Conservation (phyloP, 2,797 vertebrate genomes). For the Urosaurus nigricauda region DNA sequence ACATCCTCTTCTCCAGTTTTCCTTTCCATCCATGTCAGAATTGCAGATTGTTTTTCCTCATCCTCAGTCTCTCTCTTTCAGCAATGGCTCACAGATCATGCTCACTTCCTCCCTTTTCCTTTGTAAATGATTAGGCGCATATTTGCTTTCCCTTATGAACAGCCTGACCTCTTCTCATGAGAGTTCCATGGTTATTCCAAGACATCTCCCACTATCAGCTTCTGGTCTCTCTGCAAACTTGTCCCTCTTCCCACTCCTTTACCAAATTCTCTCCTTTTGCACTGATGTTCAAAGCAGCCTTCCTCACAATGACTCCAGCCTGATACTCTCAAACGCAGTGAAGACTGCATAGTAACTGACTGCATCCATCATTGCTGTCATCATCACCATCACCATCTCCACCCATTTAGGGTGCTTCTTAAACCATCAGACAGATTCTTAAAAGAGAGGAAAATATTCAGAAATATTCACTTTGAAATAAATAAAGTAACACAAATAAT, state of each 20-base stretch:
- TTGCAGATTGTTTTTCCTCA: background rate
- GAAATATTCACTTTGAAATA: background rate
- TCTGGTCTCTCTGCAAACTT: background rate
- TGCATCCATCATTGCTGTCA: no score
- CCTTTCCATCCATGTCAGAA: background rate
- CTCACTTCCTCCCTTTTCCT: background rate
- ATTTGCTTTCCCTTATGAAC: background rate
- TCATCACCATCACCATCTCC: background rate
- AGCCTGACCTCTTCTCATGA: background rate
- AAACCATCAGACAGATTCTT: background rate
- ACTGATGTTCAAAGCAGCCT: background rate
- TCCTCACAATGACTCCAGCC: background rate
- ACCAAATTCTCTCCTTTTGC: background rate
- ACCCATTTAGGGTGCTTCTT: background rate
- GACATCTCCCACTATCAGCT: background rate
- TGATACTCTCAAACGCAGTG: background rate
- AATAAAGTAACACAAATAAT: constrained; percentile 40
- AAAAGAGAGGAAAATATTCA: constrained; percentile 38
- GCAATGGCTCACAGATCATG: background rate
- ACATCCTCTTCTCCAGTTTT: background rate
- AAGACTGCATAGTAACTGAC: background rate
- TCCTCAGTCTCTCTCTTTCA: background rate
- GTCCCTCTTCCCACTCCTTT: background rate
- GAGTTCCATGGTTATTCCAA: background rate
- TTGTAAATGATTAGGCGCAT: background rate